Percentiles rank a stretch among this genome's conserved stretches.
Conservation (phyloP, 2,113 vertebrate genomes). For the Phalacrocorax carbo region DNA sequence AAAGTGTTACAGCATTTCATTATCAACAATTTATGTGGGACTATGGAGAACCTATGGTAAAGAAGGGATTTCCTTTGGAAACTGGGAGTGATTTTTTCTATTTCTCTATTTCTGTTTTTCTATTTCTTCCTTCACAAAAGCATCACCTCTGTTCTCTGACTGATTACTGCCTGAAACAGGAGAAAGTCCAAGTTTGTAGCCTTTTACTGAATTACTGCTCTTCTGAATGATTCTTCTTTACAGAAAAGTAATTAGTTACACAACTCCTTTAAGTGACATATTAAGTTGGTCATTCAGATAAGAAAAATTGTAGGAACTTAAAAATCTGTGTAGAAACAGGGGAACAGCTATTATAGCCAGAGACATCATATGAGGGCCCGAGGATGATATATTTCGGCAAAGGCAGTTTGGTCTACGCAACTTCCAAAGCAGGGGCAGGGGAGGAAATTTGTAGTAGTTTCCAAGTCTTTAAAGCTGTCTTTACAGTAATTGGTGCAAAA, state of each 20-base stretch:
- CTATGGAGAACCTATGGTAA: background rate
- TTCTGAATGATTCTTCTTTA: background rate
- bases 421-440: background rate
- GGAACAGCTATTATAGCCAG: background rate
- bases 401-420: background rate
- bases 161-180: background rate
- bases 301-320: background rate
- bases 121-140: background rate
- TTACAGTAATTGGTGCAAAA: background rate
- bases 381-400: background rate
- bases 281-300: background rate
- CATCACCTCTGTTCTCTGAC: background rate
- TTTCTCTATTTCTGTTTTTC: background rate
- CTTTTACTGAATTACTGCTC: background rate
- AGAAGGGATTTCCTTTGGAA: background rate
- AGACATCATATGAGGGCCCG: background rate
- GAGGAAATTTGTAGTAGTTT: background rate
- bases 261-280: background rate
- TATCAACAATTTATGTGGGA: background rate
- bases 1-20: background rate
- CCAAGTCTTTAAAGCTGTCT: background rate
- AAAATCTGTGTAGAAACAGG: background rate
- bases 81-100: background rate
- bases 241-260: background rate
- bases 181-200: background rate